Percentiles rank a stretch among this genome's conserved stretches.
These are phyloP conservation scores for Lepidurus packardi DNA, from an alignment of 1,140 invertebrate species.

Conservation along the genomic window DNA sequence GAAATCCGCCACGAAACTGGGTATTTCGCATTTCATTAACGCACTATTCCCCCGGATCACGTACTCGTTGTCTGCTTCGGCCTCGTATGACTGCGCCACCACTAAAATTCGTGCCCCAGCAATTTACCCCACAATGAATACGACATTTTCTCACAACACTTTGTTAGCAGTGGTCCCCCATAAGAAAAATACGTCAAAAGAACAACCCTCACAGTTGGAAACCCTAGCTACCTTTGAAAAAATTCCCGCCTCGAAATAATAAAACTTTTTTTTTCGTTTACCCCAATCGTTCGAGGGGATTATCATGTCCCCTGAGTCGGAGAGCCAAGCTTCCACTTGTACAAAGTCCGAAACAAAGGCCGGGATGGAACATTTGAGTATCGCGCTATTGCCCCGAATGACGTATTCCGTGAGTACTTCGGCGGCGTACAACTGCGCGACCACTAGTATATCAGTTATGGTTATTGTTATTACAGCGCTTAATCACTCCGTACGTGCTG, in stretches of 20 bases:
- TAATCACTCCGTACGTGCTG: neutral
- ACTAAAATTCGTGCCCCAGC: constrained; percentile 49
- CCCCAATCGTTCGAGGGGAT: constrained; percentile 31
- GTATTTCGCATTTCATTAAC: constrained; percentile 88
- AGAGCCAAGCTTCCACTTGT: constrained; percentile 71
- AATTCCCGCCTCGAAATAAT: neutral
- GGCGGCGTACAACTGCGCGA: constrained; percentile 71
- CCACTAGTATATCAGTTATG: constrained; percentile 54
- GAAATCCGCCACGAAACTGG: constrained; percentile 88
- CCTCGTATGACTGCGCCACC: constrained; percentile 77
- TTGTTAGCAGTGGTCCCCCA: too few relatives aligned
- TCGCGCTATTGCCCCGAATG: constrained; percentile 75
- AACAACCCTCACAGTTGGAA: too few relatives aligned
- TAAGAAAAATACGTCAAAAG: too few relatives aligned
- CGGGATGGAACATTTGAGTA: constrained; percentile 81
- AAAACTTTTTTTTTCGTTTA: neutral
- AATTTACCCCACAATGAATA: neutral
- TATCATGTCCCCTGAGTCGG: constrained; percentile 58
- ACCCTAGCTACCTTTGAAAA: too few relatives aligned
- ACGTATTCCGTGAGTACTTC: constrained; percentile 80
- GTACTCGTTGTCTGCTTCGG: constrained; percentile 87
- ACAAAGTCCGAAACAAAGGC: constrained; percentile 83
- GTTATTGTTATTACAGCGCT: too few relatives aligned
- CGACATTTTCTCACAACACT: neutral
- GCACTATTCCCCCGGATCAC: constrained; percentile 86